Base-by-base conservation (phyloP, 2,113 vertebrate species). In the Nematolebias whitei region DNA sequence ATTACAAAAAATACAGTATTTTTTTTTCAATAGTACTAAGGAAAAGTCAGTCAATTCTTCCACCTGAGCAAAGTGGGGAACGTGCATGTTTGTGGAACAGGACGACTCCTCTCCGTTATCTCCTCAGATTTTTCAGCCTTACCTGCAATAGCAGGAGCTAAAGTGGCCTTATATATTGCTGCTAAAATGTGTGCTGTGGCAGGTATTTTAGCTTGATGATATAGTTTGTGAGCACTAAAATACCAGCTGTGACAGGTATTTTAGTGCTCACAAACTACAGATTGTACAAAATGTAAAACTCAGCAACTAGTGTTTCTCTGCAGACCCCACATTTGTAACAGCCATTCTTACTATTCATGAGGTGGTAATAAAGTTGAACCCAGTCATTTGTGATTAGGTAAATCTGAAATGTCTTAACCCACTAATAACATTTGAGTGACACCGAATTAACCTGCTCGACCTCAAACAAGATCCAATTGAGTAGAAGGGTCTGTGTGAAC, bases 391-490 rank as follows among this genome's bases (percentile, higher is more conserved):
- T 48, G 38, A 68, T 29, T n/a, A 10, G 5, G 68, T 38, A 20
- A 32, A 71, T 51, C 78, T 9, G 13, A 67, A 50, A 74, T 35
- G n/a, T 41, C 35, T 2, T 14, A 15, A 58, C 67, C 54, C 15
- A 50, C 51, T 3, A 53, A 48, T 49, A 61, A 43, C 63, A 32
- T 53, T 18, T n/a, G n/a, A n/a, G n/a, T 10, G 9, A 43, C 14
- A 54, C 47, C 19, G 54, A 51, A 75, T 72, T 35, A 73, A 72
- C 47, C 49, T 1, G 38, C 70, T 41, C 24, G 38, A n/a, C 64
- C 6, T 51, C 13, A 20, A 58, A 41, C 4, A 29, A 44, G 26
- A 22, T 40, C 16, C n/a, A 41, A 1, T 23, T 61, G 51, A 48
- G 29, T 12, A 22, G 19, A 48, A 22, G 39, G 45, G 40, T 43